Evolutionary conservation across 2,888 invertebrate species (phyloP).

Genomic region (Pherbina coryleti): DNA sequence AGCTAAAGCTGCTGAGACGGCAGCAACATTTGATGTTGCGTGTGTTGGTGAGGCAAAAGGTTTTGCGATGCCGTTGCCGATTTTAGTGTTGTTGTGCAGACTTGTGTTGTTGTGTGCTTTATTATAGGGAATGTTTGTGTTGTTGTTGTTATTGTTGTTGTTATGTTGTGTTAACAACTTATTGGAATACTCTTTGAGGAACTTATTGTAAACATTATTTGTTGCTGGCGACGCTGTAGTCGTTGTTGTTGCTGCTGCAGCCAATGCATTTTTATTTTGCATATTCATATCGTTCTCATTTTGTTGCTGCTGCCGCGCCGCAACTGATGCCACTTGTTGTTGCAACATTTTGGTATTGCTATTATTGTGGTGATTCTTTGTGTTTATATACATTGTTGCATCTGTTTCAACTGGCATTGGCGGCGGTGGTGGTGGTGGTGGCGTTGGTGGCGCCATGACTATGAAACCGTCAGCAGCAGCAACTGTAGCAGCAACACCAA

Average conservation of each 20-base stretch:
- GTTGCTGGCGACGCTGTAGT: slow-evolving; percentile 41
- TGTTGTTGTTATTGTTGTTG: slow-evolving; percentile 44
- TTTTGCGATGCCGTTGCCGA: slow-evolving; percentile 47
- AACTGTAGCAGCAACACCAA: slow-evolving; percentile 37
- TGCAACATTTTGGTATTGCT: slow-evolving; percentile 50
- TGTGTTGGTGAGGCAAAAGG: slow-evolving; percentile 42
- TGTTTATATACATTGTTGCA: slow-evolving; percentile 45
- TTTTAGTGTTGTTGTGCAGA: slow-evolving; percentile 32
- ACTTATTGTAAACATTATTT: slow-evolving; percentile 64
- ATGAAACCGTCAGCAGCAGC: slow-evolving; percentile 53
- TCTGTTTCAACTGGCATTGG: slow-evolving; percentile 42
- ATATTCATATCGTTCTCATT: slow-evolving; percentile 68
- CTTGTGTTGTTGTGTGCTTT: slow-evolving; percentile 36
- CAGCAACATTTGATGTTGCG: slow-evolving; percentile 57
- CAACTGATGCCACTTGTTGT: slow-evolving; percentile 39
- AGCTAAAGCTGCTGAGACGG: slow-evolving; percentile 61
- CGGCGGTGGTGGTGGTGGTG: slow-evolving; percentile 55
- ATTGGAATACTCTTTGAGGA: slow-evolving; percentile 66
- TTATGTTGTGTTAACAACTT: slow-evolving; percentile 58
- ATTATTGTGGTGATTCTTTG: slow-evolving; percentile 47
- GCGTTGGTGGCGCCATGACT: slow-evolving; percentile 55
- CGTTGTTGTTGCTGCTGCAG: slow-evolving; percentile 3
- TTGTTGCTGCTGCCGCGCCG: slow-evolving; percentile 51
- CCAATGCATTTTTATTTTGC: slow-evolving; percentile 60
- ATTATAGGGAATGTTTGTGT: slow-evolving; percentile 48